Evolutionary conservation across 2,888 invertebrate species (phyloP).

Genomic region (Pinctada fucata): DNA sequence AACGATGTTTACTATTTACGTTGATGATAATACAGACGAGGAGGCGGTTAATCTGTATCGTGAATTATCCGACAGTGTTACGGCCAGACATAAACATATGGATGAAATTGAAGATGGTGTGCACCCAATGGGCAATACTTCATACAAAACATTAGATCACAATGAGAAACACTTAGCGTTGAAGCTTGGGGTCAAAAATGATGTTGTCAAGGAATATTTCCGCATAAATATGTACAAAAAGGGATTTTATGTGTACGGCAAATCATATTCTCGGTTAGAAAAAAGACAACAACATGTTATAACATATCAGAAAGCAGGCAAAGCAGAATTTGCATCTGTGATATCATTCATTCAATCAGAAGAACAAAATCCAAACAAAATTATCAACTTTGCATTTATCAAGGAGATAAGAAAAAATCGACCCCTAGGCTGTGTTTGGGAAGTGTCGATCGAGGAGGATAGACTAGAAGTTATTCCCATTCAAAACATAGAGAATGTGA

Average conservation of each 20-base stretch:
- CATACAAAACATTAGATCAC: not conserved
- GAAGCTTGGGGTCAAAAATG: conserved; percentile 15
- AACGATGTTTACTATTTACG: not conserved
- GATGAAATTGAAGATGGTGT: conserved; percentile 26
- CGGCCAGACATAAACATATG: not conserved
- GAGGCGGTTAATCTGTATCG: conserved; percentile 11
- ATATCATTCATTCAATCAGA: conserved; percentile 18
- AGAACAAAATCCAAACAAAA: not conserved
- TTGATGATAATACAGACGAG: conserved; percentile 8
- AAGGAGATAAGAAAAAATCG: conserved; percentile 4
- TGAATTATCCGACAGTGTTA: conserved; percentile 21
- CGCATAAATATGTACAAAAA: conserved; percentile 28
- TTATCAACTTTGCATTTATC: conserved; percentile 13
- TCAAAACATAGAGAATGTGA: conserved; percentile 20
- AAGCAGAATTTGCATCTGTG: conserved; percentile 9
- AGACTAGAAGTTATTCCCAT: conserved; percentile 19
- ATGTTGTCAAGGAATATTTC: conserved; percentile 8
- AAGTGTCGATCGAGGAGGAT: conserved; percentile 3
- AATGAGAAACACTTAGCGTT: not conserved
- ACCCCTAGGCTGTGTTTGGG: conserved; percentile 16
- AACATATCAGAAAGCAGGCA: not conserved
- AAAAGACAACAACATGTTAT: conserved; percentile 22
- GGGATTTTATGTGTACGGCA: conserved; percentile 22
- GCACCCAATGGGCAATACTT: conserved; percentile 11
- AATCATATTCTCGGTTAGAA: conserved; percentile 7